Conservation (phyloP, 2,888 invertebrate genomes). For the Cybosia mesomella region DNA sequence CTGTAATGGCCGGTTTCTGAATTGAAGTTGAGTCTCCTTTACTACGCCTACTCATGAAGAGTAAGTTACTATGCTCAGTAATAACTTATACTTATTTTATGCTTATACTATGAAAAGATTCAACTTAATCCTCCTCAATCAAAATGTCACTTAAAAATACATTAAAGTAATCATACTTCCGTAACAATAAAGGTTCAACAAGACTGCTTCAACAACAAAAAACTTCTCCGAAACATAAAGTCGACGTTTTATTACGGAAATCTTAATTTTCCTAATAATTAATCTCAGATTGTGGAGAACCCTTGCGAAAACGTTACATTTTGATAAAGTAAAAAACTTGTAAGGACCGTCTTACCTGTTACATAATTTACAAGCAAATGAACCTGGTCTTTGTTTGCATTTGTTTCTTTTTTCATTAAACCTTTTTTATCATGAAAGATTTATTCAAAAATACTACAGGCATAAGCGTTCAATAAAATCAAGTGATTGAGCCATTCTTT, state of each 20-base stretch:
- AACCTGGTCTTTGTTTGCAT: slow-evolving; percentile 37
- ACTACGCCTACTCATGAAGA: background rate
- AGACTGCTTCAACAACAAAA: slow-evolving; percentile 30
- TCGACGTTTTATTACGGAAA: slow-evolving; percentile 43
- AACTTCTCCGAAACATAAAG: slow-evolving; percentile 38
- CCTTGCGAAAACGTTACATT: slow-evolving; percentile 37
- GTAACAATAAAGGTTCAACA: slow-evolving; percentile 25
- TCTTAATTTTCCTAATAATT: slow-evolving; percentile 58
- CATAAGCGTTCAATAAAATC: no score
- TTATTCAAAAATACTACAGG: slow-evolving; percentile 20
- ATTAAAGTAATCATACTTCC: slow-evolving; percentile 22
- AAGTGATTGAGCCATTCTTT: background rate
- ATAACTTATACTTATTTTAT: no score
- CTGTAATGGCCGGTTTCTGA: no score
- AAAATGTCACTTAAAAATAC: slow-evolving; percentile 24
- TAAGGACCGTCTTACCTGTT: slow-evolving; percentile 34
- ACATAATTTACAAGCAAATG: slow-evolving; percentile 40
- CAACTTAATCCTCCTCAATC: slow-evolving; percentile 8
- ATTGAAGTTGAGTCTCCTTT: background rate
- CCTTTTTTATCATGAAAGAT: slow-evolving; percentile 41
- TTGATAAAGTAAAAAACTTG: slow-evolving; percentile 30
- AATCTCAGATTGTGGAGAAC: slow-evolving; percentile 50
- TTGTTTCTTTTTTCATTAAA: slow-evolving; percentile 31
- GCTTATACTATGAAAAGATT: no score
- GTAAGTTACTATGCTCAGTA: background rate